These are phyloP conservation scores for Chymomyza amoena DNA, from an alignment of 2,888 invertebrate genomes.

Conservation along the genomic window DNA sequence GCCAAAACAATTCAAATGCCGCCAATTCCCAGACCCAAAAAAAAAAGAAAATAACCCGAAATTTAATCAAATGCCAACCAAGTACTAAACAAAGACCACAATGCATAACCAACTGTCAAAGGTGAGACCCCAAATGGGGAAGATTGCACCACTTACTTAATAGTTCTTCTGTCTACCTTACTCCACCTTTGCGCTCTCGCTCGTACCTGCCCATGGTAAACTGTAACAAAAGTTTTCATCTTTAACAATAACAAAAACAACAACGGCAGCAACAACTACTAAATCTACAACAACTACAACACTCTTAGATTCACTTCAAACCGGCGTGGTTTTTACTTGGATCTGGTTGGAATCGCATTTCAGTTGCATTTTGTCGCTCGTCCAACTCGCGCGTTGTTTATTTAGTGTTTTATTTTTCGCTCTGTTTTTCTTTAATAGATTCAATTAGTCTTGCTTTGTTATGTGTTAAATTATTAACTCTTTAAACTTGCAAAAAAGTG, in stretches of 20 bases:
- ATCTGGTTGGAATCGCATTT: conserved; percentile 29
- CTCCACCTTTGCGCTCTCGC: background rate
- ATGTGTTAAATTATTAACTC: background rate
- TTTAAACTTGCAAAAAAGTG: background rate
- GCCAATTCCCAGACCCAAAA: conserved; percentile 47
- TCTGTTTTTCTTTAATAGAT: background rate
- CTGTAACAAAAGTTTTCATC: conserved; percentile 9
- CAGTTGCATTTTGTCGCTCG: conserved; percentile 69
- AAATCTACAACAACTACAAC: background rate
- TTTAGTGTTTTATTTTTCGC: conserved; percentile 4
- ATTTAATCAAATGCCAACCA: background rate
- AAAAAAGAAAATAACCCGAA: background rate
- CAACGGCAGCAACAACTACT: background rate
- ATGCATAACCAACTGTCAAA: background rate
- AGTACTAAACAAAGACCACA: background rate
- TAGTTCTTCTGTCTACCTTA: background rate
- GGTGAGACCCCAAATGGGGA: background rate
- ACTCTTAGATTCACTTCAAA: background rate
- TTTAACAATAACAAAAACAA: background rate
- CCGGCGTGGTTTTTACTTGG: conserved; percentile 7
- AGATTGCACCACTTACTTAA: background rate
- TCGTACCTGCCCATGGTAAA: background rate
- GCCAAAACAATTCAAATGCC: conserved; percentile 32
- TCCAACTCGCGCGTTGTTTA: conserved; percentile 42
- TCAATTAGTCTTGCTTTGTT: conserved; percentile 1